A percentile compares a stretch with the other conserved stretches of the same genome.
Conservation (phyloP, 2,113 vertebrate genomes). For the Lethenteron camtschaticum region DNA sequence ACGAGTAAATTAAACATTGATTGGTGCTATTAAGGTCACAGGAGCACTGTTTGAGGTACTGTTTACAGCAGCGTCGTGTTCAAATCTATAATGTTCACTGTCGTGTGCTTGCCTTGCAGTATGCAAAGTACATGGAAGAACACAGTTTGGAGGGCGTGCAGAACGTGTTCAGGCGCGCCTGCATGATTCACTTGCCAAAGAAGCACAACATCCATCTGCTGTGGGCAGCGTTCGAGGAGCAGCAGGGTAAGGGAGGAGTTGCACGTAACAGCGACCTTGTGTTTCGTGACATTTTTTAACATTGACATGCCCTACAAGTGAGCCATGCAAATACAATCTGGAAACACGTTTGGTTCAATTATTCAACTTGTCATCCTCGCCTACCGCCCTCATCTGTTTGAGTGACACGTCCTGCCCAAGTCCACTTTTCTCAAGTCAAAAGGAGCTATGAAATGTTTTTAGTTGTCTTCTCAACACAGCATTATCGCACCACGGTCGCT, state of each 20-base stretch:
- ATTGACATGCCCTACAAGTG: too few species aligned
- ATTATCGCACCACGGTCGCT: too few species aligned
- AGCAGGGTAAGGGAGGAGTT: conserved; percentile 49
- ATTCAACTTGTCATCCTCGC: too few species aligned
- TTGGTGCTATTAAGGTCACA: too few species aligned
- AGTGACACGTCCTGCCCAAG: neutral
- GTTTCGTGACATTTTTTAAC: neutral
- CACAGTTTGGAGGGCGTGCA: conserved; percentile 79
- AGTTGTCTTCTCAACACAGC: too few species aligned
- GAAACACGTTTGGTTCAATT: too few species aligned
- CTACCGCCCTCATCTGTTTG: neutral
- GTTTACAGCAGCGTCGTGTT: too few species aligned
- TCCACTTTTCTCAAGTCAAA: conserved; percentile 7
- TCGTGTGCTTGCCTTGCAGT: conserved; percentile 24
- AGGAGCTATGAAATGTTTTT: too few species aligned
- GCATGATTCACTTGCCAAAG: conserved; percentile 70
- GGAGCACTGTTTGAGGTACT: too few species aligned
- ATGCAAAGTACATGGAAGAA: conserved; percentile 96
- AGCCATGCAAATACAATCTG: too few species aligned
- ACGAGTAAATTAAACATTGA: too few species aligned
- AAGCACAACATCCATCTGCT: conserved; percentile 78
- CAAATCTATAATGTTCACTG: too few species aligned
- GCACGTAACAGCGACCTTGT: neutral
- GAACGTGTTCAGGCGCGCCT: conserved; percentile 87
- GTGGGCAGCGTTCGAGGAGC: conserved; percentile 94